Evolutionary conservation across 2,888 invertebrate species (phyloP), one percentile per base, ranked within the genome.

Genomic region (Ormyrus thymus): DNA sequence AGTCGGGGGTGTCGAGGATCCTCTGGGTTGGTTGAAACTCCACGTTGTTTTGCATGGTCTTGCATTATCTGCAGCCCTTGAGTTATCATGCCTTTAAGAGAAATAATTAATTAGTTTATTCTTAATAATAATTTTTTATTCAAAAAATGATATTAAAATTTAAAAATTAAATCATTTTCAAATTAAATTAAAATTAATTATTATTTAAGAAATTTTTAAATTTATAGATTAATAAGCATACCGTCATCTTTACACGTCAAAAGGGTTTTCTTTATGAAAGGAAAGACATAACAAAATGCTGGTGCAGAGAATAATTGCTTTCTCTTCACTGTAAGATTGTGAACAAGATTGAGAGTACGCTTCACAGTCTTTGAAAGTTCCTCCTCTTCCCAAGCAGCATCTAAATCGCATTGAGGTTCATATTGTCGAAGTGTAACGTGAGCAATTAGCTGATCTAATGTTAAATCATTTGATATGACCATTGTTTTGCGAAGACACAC

Each of bases 261-360:
- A 61, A 93, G 85, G 83, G 94, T 93, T 74, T 92, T 91, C 84
- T 93, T 94, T 6, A 98, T 89, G 84, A 97, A 92, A 11, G 95
- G 95, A 89, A 97, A 97, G 10, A 93, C 92, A 87, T 95, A 98
- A 84, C 95, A 95, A 91, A 97, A 97, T 0, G 95, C 94, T 1
- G 97, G 94, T 0, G 95, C 94, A 0, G 92, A 92, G 83, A 95
- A 92, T 84, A 91, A 89, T 83, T 87, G 89, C 81, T 85, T 90
- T 10, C 86, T 86, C 56, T 86, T 88, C 11, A 91, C 91, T 0
- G 93, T 93, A 78, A 88, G 90, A 48, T 89, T 90, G 89, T 93
- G 92, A 71, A 94, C 89, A 81, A 91, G 89, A 83, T 90, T 90
- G 58, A 97, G 91, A 29, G 94, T 92, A 81, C 95, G 92, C n/a